Conservation (phyloP, 2,888 invertebrate genomes). For the Eupeodes latifasciatus region DNA sequence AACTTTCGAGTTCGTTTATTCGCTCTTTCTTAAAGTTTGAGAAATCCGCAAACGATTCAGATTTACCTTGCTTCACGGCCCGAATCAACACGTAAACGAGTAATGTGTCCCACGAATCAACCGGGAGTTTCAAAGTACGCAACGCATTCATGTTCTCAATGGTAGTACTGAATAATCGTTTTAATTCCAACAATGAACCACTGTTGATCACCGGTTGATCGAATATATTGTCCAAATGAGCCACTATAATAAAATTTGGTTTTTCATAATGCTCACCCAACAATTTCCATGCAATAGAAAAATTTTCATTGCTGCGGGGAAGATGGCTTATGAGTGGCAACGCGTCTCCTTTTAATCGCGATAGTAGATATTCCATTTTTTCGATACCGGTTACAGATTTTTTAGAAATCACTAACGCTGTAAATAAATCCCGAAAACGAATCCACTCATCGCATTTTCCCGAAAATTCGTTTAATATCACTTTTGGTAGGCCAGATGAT, state of each 20-base stretch:
- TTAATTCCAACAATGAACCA: too few relatives aligned
- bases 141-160: neutral
- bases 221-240: too few relatives aligned
- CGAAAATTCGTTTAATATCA: neutral
- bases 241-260: too few relatives aligned
- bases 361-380: slow-evolving; percentile 37
- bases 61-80: too few relatives aligned
- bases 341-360: slow-evolving; percentile 39
- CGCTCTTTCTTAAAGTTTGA: neutral
- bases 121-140: slow-evolving; percentile 36
- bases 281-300: slow-evolving; percentile 30
- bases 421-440: neutral
- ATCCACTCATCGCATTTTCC: neutral
- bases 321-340: slow-evolving; percentile 32
- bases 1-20: neutral
- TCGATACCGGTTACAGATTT: neutral
- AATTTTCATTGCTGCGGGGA: slow-evolving; percentile 40
- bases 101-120: slow-evolving; percentile 23
- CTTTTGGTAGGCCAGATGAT: neutral
- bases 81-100: slow-evolving; percentile 10
- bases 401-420: neutral
- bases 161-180: too few relatives aligned
- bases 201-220: too few relatives aligned
- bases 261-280: too few relatives aligned
- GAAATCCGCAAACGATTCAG: neutral